Evolutionary conservation across 1,140 invertebrate species (phyloP), one percentile per base, ranked within the genome.

Genomic region (Drosophila biarmipes): DNA sequence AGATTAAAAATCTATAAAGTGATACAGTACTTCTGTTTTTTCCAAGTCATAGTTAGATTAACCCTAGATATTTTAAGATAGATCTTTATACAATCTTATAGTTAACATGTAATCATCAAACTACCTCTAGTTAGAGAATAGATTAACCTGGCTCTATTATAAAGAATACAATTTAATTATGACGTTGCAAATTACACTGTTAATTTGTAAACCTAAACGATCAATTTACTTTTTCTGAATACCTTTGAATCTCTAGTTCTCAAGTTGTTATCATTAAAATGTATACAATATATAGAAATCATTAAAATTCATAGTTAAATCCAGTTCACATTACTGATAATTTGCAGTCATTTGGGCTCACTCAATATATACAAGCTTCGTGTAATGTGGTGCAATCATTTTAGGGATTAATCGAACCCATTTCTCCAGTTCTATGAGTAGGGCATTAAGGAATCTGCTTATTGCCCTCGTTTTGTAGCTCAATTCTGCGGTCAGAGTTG

Each of bases 401-500:
- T 24, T 6, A 24, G 4, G 24, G 8, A 2, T 21, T 5, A 12
- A 10, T 17, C 1, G 1, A 14, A 12, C 1, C 42, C 19, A 12
- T 43, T 21, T 2, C 11, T 21, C 19, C 12, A 1, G 19, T 27
- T 24, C n/a, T 27, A 24, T 40, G 3, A 40, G 15, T 11, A 43
- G 40, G 40, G 40, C 17, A 43, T 43, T 43, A 19, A 43, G 10
- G 17, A 17, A 43, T 43, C 40, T 5, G 40, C 40, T 43, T 43
- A 12, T 43, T 84, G 61, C 48, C 43, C 45, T 43, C 53, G 17
- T 48, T 61, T 61, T 12, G 21, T 31, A 19, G 43, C 54, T 75
- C 67, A 78, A 71, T 63, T 63, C 52, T 87, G 74, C 71, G 82
- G 82, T 86, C 82, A 86, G 87, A 86, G 82, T 86, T 82, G 74